These are phyloP conservation scores for Cenopis cana DNA, from an alignment of 2,888 invertebrate species.

Conservation along the genomic window DNA sequence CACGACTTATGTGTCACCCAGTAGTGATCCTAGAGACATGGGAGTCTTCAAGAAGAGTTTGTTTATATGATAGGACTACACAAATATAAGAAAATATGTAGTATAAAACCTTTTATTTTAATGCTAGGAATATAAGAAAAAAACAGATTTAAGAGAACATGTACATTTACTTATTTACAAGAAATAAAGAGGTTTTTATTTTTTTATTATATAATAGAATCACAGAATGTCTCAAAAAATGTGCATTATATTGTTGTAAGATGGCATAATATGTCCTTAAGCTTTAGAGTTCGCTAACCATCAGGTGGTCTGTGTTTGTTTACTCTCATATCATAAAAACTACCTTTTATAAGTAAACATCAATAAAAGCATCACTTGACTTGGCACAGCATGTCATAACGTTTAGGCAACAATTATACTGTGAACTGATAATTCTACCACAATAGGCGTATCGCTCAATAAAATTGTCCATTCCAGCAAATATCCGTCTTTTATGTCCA, in stretches of 20 bases:
- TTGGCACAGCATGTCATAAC: slow-evolving; percentile 21
- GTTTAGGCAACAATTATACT: slow-evolving; percentile 31
- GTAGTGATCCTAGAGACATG: too few species aligned
- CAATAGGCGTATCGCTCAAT: slow-evolving; percentile 35
- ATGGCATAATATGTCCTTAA: background rate
- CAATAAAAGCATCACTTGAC: slow-evolving; percentile 25
- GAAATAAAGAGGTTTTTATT: too few species aligned
- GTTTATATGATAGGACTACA: too few species aligned
- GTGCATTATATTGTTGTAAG: background rate
- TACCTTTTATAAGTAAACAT: slow-evolving; percentile 2
- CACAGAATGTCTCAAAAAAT: too few species aligned
- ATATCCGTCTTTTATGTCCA: slow-evolving; percentile 34
- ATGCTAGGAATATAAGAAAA: too few species aligned
- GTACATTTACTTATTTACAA: too few species aligned
- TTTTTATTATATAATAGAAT: too few species aligned
- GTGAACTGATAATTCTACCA: slow-evolving; percentile 19
- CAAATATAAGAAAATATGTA: too few species aligned
- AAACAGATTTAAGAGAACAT: too few species aligned
- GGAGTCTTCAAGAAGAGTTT: too few species aligned
- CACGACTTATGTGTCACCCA: too few species aligned
- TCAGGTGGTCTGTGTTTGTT: background rate
- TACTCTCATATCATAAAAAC: background rate
- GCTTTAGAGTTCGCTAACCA: background rate
- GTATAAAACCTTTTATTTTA: too few species aligned
- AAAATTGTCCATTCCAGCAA: slow-evolving; percentile 34